Conservation (phyloP, 2,113 vertebrate genomes). For the Brienomyrus longianalis region DNA sequence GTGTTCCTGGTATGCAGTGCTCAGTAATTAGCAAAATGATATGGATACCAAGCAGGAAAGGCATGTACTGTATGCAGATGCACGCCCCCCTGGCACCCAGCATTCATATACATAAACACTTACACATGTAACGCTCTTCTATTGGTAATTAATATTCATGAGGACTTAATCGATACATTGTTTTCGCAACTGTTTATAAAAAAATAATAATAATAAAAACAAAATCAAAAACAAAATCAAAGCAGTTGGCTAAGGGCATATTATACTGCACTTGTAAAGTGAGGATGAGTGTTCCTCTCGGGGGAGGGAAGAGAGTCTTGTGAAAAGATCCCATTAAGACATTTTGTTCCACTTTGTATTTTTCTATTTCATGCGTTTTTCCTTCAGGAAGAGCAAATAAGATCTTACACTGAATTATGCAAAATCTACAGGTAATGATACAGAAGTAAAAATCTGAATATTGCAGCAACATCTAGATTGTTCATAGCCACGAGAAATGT, state of each 20-base stretch:
- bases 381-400: not conserved
- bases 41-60: too few relatives aligned
- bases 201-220: not conserved
- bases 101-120: constrained; percentile 33
- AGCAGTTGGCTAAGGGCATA: not conserved
- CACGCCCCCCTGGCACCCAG: not conserved
- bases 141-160: not conserved
- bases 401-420: not conserved
- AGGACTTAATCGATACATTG: not conserved
- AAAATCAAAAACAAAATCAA: not conserved
- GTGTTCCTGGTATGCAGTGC: too few relatives aligned
- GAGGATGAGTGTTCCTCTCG: not conserved
- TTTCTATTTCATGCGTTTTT: not conserved
- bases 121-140: constrained; percentile 22
- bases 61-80: too few relatives aligned
- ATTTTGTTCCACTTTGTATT: not conserved
- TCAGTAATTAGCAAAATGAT: too few relatives aligned
- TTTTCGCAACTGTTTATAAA: not conserved
- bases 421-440: not conserved
- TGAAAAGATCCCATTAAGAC: not conserved
- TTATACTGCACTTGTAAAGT: not conserved
- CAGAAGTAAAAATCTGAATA: not conserved
- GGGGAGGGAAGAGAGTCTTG: not conserved
- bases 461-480: not conserved
- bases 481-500: not conserved